Evolutionary conservation across 35 echinoderm and acorn worm species (phyloP).

Genomic region (Ophiothrix spiculata): DNA sequence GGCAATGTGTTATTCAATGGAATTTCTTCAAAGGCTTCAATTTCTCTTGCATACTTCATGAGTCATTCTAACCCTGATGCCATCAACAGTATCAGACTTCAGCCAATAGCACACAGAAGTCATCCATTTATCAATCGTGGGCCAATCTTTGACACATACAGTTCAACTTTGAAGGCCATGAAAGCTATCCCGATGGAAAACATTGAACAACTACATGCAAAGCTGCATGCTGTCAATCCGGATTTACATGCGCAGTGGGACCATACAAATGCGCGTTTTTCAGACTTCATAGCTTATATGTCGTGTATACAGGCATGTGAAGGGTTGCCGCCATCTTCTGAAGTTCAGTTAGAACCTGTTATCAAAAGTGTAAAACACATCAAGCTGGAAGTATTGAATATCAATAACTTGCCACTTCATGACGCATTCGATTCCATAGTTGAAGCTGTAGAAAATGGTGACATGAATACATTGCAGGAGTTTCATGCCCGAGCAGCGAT

Average conservation of each 20-base stretch:
- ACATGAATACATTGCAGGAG: background rate
- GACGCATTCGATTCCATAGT: background rate
- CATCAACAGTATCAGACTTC: background rate
- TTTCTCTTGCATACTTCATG: background rate
- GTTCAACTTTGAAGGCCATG: background rate
- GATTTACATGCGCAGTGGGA: background rate
- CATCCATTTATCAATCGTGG: background rate
- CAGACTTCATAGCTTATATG: background rate
- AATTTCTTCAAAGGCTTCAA: background rate
- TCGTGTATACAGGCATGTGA: background rate
- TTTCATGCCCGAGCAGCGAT: background rate
- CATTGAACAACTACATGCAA: background rate
- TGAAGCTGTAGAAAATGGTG: background rate
- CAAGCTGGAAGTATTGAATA: background rate
- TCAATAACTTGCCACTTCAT: background rate
- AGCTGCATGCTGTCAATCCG: background rate
- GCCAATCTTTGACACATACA: background rate
- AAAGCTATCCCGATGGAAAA: background rate
- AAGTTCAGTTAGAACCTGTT: background rate
- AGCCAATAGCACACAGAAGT: background rate
- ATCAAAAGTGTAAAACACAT: background rate
- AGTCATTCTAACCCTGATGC: background rate
- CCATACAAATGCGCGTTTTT: background rate
- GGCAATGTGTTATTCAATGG: background rate
- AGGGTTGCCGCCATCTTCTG: background rate